Percentiles rank a stretch among this genome's conserved stretches.
Conservation (phyloP, 2,888 invertebrate species). For the Zaprionus obscuricornis region DNA sequence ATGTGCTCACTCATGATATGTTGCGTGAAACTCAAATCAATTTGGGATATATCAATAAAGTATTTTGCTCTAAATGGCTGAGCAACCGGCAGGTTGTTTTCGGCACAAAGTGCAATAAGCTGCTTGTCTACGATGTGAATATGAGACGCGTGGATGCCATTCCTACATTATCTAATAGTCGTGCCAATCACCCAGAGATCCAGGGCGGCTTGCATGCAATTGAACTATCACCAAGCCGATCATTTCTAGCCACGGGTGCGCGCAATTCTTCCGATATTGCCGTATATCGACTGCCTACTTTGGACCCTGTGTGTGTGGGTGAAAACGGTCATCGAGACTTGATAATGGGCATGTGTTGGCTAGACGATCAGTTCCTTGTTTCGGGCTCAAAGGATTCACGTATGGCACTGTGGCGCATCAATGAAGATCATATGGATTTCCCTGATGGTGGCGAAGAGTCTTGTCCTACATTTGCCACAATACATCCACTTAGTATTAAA, state of each 20-base stretch:
- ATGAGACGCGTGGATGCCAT: slow-evolving; percentile 94
- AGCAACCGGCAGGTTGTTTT: slow-evolving; percentile 97
- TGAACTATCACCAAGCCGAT: slow-evolving; percentile 96
- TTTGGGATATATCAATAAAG: slow-evolving; percentile 94
- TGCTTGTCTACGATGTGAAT: slow-evolving; percentile 96
- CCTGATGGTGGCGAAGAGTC: slow-evolving; percentile 82
- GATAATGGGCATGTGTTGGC: slow-evolving; percentile 95
- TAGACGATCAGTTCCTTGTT: slow-evolving; percentile 97
- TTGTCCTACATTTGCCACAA: slow-evolving; percentile 84
- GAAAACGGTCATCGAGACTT: slow-evolving; percentile 95
- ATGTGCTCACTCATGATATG: slow-evolving; percentile 95
- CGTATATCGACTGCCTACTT: slow-evolving; percentile 93
- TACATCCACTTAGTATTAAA: slow-evolving; percentile 88
- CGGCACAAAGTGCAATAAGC: slow-evolving; percentile 98
- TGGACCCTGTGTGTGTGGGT: slow-evolving; percentile 97
- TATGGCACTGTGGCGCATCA: slow-evolving; percentile 95
- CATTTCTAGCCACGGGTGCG: slow-evolving; percentile 95
- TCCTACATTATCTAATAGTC: slow-evolving; percentile 90
- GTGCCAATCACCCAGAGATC: slow-evolving; percentile 84
- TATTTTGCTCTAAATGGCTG: slow-evolving; percentile 98
- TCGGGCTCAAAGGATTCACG: slow-evolving; percentile 96
- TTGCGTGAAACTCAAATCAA: slow-evolving; percentile 92
- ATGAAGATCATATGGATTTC: slow-evolving; percentile 83
- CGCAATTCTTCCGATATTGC: slow-evolving; percentile 96
- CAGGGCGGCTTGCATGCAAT: slow-evolving; percentile 97